phyloP scores from a whole-genome alignment of 92 coral and sea anemone genomes.

The Siderastrea radians region DNA sequence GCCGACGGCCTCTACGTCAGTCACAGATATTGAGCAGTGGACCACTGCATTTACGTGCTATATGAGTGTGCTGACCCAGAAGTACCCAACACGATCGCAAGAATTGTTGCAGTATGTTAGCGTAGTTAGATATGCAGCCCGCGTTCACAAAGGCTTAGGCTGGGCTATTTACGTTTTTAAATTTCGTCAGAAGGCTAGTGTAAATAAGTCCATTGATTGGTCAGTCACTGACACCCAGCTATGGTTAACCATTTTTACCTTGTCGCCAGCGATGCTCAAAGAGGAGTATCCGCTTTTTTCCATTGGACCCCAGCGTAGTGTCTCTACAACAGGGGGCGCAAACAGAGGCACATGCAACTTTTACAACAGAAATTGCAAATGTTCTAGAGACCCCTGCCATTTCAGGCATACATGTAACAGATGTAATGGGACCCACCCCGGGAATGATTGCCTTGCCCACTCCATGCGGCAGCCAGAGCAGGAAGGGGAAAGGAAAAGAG shows the following conservation, averaged over 20 bases:
- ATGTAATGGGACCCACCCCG: constrained; percentile 50
- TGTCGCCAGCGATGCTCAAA: constrained; percentile 23
- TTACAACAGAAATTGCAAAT: constrained; percentile 11
- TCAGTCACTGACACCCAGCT: constrained; percentile 47
- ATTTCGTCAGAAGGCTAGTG: constrained; percentile 50
- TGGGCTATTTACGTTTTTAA: constrained; percentile 52
- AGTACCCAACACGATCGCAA: no score
- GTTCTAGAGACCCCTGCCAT: constrained; percentile 40
- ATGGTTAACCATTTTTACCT: constrained; percentile 57
- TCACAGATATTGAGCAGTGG: no score
- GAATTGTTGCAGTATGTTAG: constrained; percentile 36
- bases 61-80: no score
- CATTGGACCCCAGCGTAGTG: constrained; percentile 39
- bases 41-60: no score
- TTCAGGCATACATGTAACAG: constrained; percentile 49
- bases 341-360: constrained; percentile 40
- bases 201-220: constrained; percentile 36
- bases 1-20: no score
- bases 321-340: constrained; percentile 31
- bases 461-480: not conserved
- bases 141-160: constrained; percentile 54
- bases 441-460: constrained; percentile 41
- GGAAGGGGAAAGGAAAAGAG: constrained; percentile 18
- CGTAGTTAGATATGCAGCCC: constrained; percentile 55
- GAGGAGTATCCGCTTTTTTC: constrained; percentile 61